A percentile compares a stretch with the other conserved stretches of the same genome.
phyloP scores from a whole-genome alignment of 2,113 vertebrate species.

The Scartelaos histophorus region DNA sequence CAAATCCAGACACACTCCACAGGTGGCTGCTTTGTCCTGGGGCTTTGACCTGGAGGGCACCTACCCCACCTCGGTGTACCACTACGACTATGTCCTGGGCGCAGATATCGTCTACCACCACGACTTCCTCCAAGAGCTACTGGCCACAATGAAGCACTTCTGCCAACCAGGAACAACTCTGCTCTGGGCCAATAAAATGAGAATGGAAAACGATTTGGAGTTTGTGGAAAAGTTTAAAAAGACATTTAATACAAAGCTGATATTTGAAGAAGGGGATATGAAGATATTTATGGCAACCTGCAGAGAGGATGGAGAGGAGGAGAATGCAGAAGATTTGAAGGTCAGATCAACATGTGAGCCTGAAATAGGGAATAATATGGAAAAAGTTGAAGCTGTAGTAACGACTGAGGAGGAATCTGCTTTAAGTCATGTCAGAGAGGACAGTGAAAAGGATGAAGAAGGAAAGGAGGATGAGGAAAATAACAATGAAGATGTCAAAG shows the following conservation, averaged over 20 bases:
- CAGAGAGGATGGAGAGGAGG: conserved; percentile 19
- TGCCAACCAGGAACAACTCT: conserved; percentile 84
- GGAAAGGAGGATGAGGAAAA: conserved; percentile 77
- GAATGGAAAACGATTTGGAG: conserved; percentile 81
- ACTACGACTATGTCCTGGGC: conserved; percentile 89
- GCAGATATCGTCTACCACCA: conserved; percentile 91
- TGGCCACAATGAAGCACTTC: conserved; percentile 86
- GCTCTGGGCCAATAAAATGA: conserved; percentile 92
- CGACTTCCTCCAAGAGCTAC: conserved; percentile 78
- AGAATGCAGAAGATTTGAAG: neutral
- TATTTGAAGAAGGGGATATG: conserved; percentile 82
- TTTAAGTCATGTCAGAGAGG: neutral
- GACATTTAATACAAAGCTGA: conserved; percentile 78
- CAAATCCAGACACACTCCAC: conserved; percentile 73
- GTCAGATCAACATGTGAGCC: neutral
- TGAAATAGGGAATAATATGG: neutral
- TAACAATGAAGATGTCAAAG: conserved; percentile 77
- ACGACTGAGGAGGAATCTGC: neutral
- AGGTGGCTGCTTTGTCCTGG: conserved; percentile 84
- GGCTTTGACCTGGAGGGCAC: conserved; percentile 74
- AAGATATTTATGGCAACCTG: conserved; percentile 84
- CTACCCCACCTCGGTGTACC: conserved; percentile 74
- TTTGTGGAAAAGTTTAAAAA: conserved; percentile 81
- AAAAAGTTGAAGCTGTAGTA: neutral
- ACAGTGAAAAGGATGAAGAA: neutral